Percentiles rank a stretch among this genome's conserved stretches.
Evolutionary conservation across 1,140 invertebrate species (phyloP).

Genomic region (Mizuhopecten yessoensis): DNA sequence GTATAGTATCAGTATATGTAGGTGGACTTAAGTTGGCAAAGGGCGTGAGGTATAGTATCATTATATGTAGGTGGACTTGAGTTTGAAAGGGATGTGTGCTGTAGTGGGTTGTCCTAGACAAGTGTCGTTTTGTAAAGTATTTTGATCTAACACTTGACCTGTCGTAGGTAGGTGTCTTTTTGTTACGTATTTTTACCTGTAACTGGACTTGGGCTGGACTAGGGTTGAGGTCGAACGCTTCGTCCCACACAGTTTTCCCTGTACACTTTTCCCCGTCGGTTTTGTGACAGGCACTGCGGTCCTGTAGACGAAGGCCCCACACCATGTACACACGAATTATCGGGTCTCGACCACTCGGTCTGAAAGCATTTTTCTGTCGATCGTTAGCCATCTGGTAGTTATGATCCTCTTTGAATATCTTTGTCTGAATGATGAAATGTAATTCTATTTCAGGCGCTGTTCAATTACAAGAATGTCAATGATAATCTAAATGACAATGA

Average conservation of each 20-base stretch:
- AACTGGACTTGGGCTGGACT: not conserved
- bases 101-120: too few species aligned
- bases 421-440: not conserved
- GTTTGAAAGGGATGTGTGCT: too few species aligned
- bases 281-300: not conserved
- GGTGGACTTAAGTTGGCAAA: too few species aligned
- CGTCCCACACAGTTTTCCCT: not conserved
- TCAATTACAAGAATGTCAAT: too few species aligned
- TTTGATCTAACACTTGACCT: too few species aligned
- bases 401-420: not conserved
- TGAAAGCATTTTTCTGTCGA: not conserved
- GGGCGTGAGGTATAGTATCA: too few species aligned
- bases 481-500: too few species aligned
- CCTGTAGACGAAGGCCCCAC: not conserved
- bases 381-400: slow-evolving; percentile 24
- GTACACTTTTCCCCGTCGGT: not conserved
- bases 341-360: not conserved
- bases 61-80: too few species aligned
- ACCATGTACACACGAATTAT: slow-evolving; percentile 12
- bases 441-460: too few species aligned
- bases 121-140: too few species aligned
- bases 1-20: too few species aligned
- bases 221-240: not conserved
- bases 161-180: too few species aligned
- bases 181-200: not conserved